These are phyloP conservation scores for Limnothrissa miodon DNA, from an alignment of 2,113 vertebrate genomes.

Conservation along the genomic window DNA sequence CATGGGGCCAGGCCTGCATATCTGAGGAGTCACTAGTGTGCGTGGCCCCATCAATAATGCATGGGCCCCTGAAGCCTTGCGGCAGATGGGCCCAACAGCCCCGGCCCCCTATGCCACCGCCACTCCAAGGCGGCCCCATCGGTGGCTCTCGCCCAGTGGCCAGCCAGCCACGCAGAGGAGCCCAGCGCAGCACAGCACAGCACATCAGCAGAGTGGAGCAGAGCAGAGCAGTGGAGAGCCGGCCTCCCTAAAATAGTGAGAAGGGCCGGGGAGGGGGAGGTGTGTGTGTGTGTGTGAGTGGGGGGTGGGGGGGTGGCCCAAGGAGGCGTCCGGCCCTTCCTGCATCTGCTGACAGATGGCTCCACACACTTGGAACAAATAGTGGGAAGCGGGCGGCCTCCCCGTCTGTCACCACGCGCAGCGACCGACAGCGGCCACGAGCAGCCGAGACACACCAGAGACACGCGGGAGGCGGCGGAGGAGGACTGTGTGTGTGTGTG, in stretches of 20 bases:
- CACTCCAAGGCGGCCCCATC: slow-evolving; percentile 71
- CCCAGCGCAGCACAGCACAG: neutral
- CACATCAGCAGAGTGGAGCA: neutral
- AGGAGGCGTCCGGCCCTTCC: slow-evolving; percentile 84
- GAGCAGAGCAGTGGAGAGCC: slow-evolving; percentile 68
- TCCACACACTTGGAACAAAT: slow-evolving; percentile 76
- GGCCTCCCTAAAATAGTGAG: slow-evolving; percentile 79
- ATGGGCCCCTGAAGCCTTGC: slow-evolving; percentile 80
- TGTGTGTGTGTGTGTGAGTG: slow-evolving; percentile 66
- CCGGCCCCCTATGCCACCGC: slow-evolving; percentile 70
- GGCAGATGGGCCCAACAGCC: slow-evolving; percentile 87
- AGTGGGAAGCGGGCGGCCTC: slow-evolving; percentile 70
- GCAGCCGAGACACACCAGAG: slow-evolving; percentile 57
- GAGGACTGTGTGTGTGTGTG: neutral
- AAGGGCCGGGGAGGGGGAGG: slow-evolving; percentile 64
- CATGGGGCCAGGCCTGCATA: slow-evolving; percentile 93
- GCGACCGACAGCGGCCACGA: slow-evolving; percentile 34
- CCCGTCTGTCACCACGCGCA: slow-evolving; percentile 63
- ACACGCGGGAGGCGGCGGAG: slow-evolving; percentile 21
- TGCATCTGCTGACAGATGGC: slow-evolving; percentile 85
- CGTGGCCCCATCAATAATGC: slow-evolving; percentile 95
- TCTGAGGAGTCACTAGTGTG: slow-evolving; percentile 81
- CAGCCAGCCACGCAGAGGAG: slow-evolving; percentile 28
- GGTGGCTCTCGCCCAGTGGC: slow-evolving; percentile 62
- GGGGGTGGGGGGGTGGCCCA: neutral